Evolutionary conservation across 2,113 vertebrate genomes (phyloP), one percentile per base, ranked within the genome.

Genomic region (Pogona vitticeps): DNA sequence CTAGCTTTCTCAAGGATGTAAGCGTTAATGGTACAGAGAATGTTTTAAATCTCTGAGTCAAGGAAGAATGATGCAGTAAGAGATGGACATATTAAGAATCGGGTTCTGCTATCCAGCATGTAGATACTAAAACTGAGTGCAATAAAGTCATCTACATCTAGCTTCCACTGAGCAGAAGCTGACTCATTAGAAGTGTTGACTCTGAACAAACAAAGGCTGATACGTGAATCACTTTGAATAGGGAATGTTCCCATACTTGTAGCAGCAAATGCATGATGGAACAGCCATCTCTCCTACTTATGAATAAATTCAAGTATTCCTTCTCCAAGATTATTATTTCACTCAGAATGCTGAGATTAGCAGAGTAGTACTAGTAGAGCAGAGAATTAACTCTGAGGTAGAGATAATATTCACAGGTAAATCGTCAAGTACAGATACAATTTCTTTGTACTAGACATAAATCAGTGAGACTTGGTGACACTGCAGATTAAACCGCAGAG

Each of bases 21-120:
- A n/a, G n/a, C n/a, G 0, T 86, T 91, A 94, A 93, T 80, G 87
- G 88, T 89, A 91, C 88, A 92, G 70, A 13, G 83, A 71, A 83
- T 75, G 85, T 92, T 94, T 92, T 91, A 90, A 89, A 83, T 88
- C 40, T 0, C 0, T 83, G 77, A 81, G 4, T 0, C 31, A 0
- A 0, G 82, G 0, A 0, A 1, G 0, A 77, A 86, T 18, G 20
- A 84, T 52, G 46, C 46, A 52, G 79, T 0, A 0, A 4, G 0
- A 77, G 83, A 88, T 87, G 86, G 68, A 84, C 42, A 0, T 31
- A 0, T 73, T 72, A 90, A 89, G 46, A 89, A 28, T 38, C 73
- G 77, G 33, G n/a, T 91, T 87, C 73, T 89, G 68, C 36, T 76
- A 76, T 59, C 38, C 82, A 89, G 86, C 52, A 78, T 6, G 36